Conservation (phyloP, 2,797 vertebrate genomes). For the Parauchenoglanis ngamensis region DNA sequence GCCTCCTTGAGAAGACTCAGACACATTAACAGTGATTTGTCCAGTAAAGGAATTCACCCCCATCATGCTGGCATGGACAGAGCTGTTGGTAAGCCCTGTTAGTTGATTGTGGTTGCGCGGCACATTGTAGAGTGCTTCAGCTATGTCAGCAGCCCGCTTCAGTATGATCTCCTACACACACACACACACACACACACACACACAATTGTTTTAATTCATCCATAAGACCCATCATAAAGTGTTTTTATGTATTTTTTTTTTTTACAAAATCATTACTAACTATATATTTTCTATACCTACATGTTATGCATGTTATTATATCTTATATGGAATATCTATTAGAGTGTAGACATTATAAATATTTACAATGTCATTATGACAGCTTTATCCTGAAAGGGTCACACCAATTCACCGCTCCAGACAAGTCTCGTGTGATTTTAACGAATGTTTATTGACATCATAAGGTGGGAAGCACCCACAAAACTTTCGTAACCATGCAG, state of each 20-base stretch:
- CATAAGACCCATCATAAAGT: background rate
- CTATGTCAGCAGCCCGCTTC: slow-evolving; percentile 96
- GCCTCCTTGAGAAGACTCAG: slow-evolving; percentile 87
- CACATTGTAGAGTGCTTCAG: slow-evolving; percentile 96
- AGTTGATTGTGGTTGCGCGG: slow-evolving; percentile 97
- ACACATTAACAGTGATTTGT: slow-evolving; percentile 95
- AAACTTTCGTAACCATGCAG: background rate
- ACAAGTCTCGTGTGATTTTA: background rate
- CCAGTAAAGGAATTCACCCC: slow-evolving; percentile 96
- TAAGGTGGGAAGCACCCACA: background rate
- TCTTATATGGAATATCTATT: background rate
- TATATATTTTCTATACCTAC: background rate
- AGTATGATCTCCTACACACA: slow-evolving; percentile 90
- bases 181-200: background rate
- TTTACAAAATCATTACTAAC: background rate
- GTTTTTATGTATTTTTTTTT: background rate
- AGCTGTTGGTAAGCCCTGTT: slow-evolving; percentile 83
- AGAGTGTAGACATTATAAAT: background rate
- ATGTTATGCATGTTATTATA: background rate
- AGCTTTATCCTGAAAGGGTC: background rate
- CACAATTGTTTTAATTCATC: background rate
- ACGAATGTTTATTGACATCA: slow-evolving; percentile 1
- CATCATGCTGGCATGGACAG: slow-evolving; percentile 94
- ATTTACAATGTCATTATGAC: background rate
- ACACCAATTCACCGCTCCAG: background rate